These are phyloP conservation scores for Mormyrus iriodes DNA, from an alignment of 2,113 vertebrate species.

Conservation along the genomic window DNA sequence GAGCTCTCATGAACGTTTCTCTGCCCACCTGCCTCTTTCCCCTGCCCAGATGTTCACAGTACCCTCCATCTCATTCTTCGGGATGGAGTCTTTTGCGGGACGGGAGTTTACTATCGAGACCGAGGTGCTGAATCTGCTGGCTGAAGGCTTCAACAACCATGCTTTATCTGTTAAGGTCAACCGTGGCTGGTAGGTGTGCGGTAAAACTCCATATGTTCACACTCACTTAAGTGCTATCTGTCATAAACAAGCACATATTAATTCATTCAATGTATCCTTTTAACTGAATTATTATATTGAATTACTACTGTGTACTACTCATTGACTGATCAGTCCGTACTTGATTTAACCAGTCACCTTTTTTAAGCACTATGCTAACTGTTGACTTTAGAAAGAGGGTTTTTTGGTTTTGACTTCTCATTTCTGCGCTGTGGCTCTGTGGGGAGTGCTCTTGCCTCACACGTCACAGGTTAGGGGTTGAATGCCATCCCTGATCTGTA, in stretches of 20 bases:
- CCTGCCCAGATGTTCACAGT: slow-evolving; percentile 69
- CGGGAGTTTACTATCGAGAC: slow-evolving; percentile 73
- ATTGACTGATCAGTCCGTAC: neutral
- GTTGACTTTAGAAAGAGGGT: neutral
- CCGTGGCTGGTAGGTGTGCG: slow-evolving; percentile 73
- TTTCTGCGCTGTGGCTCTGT: neutral
- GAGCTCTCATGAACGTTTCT: neutral
- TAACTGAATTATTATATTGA: neutral
- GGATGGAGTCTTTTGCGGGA: slow-evolving; percentile 84
- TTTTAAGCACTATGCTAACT: neutral
- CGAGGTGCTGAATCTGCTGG: slow-evolving; percentile 70
- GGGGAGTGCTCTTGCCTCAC: neutral
- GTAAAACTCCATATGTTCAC: no score
- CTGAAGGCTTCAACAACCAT: slow-evolving; percentile 83
- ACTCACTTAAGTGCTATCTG: neutral
- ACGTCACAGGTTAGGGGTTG: neutral
- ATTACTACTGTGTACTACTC: neutral
- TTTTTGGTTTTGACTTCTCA: neutral
- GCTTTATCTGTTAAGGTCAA: slow-evolving; percentile 79
- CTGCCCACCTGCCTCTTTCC: neutral
- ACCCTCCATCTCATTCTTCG: slow-evolving; percentile 80
- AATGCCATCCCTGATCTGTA: neutral
- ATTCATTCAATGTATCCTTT: neutral
- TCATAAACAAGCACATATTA: neutral
- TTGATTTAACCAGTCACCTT: neutral